Percentiles rank a stretch among this genome's conserved stretches.
Conservation (phyloP, 2,797 vertebrate genomes). For the Schizopygopsis pylzovi region DNA sequence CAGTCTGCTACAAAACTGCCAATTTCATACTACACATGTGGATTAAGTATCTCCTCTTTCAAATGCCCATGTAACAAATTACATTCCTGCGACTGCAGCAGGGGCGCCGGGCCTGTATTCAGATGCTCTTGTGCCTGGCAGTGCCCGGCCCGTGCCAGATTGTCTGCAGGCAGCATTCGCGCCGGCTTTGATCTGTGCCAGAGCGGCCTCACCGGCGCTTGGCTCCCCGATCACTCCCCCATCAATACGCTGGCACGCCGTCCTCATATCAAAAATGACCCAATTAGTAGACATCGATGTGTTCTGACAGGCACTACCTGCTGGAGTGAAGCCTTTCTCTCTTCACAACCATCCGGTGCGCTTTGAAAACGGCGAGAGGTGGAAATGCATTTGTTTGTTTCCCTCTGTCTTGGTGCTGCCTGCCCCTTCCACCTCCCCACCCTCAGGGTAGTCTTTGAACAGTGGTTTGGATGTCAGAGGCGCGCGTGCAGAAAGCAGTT, state of each 20-base stretch:
- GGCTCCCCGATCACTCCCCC: conserved; percentile 70
- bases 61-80: conserved; percentile 84
- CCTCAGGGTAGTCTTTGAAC: conserved; percentile 58
- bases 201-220: conserved; percentile 74
- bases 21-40: conserved; percentile 85
- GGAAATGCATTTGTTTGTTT: conserved; percentile 59
- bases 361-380: conserved; percentile 45
- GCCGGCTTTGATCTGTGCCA: conserved; percentile 79
- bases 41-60: conserved; percentile 82
- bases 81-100: conserved; percentile 72
- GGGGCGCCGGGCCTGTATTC: conserved; percentile 73
- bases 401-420: conserved; percentile 47
- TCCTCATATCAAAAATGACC: conserved; percentile 81
- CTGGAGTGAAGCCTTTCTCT: conserved; percentile 54
- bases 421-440: conserved; percentile 30
- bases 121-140: conserved; percentile 71
- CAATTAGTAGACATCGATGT: conserved; percentile 81
- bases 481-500: conserved; percentile 69
- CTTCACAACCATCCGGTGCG: conserved; percentile 26
- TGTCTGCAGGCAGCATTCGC: conserved; percentile 75
- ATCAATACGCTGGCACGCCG: conserved; percentile 67
- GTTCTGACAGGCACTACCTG: conserved; percentile 81
- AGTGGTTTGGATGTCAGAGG: conserved; percentile 66
- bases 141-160: conserved; percentile 73
- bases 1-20: conserved; percentile 75